These are phyloP conservation scores for Pheosia tremula DNA, from an alignment of 2,888 invertebrate species.

Conservation along the genomic window DNA sequence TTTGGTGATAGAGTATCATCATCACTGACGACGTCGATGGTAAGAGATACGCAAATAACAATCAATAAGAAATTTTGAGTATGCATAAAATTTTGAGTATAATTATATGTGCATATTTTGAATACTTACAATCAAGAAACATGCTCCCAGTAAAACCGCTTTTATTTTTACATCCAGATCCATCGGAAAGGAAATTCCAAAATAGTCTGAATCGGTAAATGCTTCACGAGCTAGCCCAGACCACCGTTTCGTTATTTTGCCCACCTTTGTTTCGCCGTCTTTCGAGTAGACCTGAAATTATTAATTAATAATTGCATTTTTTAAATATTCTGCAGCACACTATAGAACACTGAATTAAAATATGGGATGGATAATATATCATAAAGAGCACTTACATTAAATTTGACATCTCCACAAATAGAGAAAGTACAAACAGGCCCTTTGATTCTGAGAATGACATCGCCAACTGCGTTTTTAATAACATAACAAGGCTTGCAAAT, in stretches of 20 bases:
- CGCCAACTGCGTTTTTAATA: conserved; percentile 90
- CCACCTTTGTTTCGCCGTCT: conserved; percentile 91
- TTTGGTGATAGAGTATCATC: too few relatives aligned
- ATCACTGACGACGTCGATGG: too few relatives aligned
- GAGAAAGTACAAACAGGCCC: conserved; percentile 92
- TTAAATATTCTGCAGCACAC: background rate
- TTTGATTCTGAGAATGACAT: conserved; percentile 90
- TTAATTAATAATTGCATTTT: background rate
- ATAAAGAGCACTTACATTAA: conserved; percentile 85
- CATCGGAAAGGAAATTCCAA: conserved; percentile 95
- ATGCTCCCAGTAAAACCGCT: conserved; percentile 91
- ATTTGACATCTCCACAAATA: conserved; percentile 93
- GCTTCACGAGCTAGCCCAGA: conserved; percentile 91
- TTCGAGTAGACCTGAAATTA: conserved; percentile 87
- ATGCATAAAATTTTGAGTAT: too few relatives aligned
- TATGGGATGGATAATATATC: background rate
- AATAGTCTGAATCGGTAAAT: conserved; percentile 94
- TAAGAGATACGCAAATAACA: too few relatives aligned
- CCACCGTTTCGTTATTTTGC: conserved; percentile 96
- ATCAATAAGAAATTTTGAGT: too few relatives aligned
- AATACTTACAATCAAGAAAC: conserved; percentile 90
- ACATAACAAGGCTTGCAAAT: conserved; percentile 89
- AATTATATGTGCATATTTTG: too few relatives aligned
- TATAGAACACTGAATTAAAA: background rate
- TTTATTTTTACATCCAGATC: conserved; percentile 95